These are phyloP conservation scores for Acromyrmex echinatior DNA, from an alignment of 1,140 invertebrate genomes.

Conservation along the genomic window DNA sequence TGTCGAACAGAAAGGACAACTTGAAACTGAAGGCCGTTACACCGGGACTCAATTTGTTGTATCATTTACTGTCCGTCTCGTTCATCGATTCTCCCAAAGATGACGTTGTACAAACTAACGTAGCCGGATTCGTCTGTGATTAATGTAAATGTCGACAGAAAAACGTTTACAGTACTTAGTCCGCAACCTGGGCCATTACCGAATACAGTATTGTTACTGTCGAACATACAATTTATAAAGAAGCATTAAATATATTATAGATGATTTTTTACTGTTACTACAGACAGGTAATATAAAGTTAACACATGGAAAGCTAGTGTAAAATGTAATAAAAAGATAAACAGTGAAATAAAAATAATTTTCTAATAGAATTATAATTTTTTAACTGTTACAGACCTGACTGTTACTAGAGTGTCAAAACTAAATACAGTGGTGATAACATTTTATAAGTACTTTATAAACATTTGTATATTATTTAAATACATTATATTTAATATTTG, in stretches of 20 bases:
- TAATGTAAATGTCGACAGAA: conserved; percentile 95
- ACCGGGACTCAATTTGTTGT: conserved; percentile 89
- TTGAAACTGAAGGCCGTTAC: conserved; percentile 95
- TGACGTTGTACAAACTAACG: conserved; percentile 93
- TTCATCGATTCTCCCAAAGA: conserved; percentile 92
- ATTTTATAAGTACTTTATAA: too few species aligned
- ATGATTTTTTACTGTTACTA: not conserved
- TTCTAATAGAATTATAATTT: too few species aligned
- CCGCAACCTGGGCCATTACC: conserved; percentile 98
- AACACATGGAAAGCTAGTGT: too few species aligned
- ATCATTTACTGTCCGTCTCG: conserved; percentile 96
- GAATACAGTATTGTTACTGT: conserved; percentile 93
- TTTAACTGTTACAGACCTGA: too few species aligned
- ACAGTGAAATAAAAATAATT: too few species aligned
- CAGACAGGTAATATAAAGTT: not conserved
- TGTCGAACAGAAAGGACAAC: conserved; percentile 93
- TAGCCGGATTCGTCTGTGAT: conserved; percentile 98
- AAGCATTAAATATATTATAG: conserved; percentile 81
- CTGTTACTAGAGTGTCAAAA: too few species aligned
- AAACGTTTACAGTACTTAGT: conserved; percentile 95
- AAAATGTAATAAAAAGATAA: too few species aligned
- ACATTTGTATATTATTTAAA: too few species aligned
- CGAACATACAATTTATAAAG: conserved; percentile 95
- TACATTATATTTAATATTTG: too few species aligned
- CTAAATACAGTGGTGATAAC: too few species aligned